phyloP scores from a whole-genome alignment of 2,797 vertebrate species.

The Sebastes wilsoni region DNA sequence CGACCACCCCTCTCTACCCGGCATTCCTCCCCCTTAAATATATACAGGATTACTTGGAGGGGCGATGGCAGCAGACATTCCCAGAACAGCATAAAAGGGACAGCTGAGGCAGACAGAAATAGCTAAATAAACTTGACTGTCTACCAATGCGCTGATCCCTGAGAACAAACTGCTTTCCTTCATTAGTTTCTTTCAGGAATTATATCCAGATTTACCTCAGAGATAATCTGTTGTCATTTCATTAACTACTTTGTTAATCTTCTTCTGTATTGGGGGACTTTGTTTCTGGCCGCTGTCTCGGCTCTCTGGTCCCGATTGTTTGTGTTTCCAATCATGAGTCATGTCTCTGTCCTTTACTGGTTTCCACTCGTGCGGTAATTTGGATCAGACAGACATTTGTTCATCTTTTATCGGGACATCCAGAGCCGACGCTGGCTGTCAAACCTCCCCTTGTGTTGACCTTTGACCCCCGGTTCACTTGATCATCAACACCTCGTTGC shows the following conservation, averaged over 20 bases:
- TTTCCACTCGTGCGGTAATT: constrained; percentile 10
- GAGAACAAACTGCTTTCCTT: constrained; percentile 25
- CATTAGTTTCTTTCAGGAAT: constrained; percentile 48
- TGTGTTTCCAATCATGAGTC: constrained; percentile 49
- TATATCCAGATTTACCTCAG: constrained; percentile 41
- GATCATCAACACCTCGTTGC: constrained; percentile 23
- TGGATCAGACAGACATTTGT: constrained; percentile 22
- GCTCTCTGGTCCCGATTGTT: constrained; percentile 12
- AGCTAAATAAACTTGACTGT: constrained; percentile 74
- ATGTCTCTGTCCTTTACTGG: constrained; percentile 1
- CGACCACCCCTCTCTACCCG: neutral
- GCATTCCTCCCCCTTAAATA: constrained; percentile 35
- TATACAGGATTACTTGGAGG: constrained; percentile 61
- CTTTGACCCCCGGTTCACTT: constrained; percentile 42
- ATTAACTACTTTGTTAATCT: constrained; percentile 22
- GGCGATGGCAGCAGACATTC: constrained; percentile 61
- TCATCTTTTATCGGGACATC: neutral
- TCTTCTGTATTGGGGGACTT: neutral
- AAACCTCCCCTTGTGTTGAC: constrained; percentile 11
- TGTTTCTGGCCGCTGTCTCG: constrained; percentile 18
- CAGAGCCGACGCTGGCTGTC: neutral
- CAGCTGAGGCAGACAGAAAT: constrained; percentile 81
- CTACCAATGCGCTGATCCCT: constrained; percentile 23
- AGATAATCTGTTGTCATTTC: constrained; percentile 46
- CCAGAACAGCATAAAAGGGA: constrained; percentile 60